Evolutionary conservation across 2,797 vertebrate genomes (phyloP), one percentile per base, ranked within the genome.

Genomic region (Acestrorhynchus altus): DNA sequence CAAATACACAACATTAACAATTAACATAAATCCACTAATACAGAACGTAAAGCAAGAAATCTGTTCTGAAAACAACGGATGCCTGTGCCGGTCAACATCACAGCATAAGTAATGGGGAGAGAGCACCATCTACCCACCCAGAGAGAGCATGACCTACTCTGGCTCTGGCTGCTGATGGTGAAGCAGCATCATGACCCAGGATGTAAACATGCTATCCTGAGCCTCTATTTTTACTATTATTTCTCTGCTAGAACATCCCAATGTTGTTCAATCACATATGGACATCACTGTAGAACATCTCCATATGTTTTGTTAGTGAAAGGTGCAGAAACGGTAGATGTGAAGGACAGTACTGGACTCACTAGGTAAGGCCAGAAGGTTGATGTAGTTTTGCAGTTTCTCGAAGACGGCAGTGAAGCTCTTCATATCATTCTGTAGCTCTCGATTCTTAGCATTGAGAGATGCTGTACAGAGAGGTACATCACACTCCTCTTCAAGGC

Each of bases 401-500:
- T 96, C 96, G 90, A 98, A 99, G 82, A 94, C 85, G 2, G 94
- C 91, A 2, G 95, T 96, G 83, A 98, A 83, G 83, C 85, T 95
- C 87, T 92, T 96, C 92, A 97, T 91, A 88, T 97, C 96, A 26
- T 81, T 91, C 81, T 96, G 95, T 13, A 99, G 83, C 88, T 98
- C 96, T 78, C 87, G 89, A 88, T 99, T 99, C 87, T 95, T 96
- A 79, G 85, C 88, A 80, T 86, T 91, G 64, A 99, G 92, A 7
- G 94, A 92, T 79, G 95, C 83, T 35, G 95, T 96, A 90, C 97
- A 98, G 87, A 97, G 94, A 88, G 96, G 92, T 69, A 93, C 91
- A 66, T 95, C 94, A 68, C 95, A 96, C 93, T 99, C 98, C 92
- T 99, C 97, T 89, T 98, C 95, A 86, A 99, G 91, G 90, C 98